These are phyloP conservation scores for Dinocampus coccinellae DNA, from an alignment of 2,888 invertebrate species.

Conservation along the genomic window DNA sequence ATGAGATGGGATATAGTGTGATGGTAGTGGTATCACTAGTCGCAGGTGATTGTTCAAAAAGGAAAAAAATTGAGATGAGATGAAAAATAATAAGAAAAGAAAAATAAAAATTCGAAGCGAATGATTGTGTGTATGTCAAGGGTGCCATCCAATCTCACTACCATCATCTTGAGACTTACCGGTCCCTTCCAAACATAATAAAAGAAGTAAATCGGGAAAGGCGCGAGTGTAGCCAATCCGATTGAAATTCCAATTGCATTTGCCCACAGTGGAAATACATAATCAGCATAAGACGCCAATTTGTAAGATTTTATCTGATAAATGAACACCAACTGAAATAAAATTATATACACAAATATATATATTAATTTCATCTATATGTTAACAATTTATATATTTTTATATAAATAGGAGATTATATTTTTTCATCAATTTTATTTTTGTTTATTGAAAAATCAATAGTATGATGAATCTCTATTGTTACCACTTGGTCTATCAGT, in stretches of 20 bases:
- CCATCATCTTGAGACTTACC: slow-evolving; percentile 60
- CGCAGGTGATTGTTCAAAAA: background rate
- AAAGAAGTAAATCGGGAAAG: slow-evolving; percentile 77
- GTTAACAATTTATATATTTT: no score
- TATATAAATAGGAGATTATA: no score
- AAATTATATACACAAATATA: background rate
- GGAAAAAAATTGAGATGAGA: no score
- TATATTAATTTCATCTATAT: no score
- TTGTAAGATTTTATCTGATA: slow-evolving; percentile 80
- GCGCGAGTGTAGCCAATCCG: slow-evolving; percentile 77
- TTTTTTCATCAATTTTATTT: background rate
- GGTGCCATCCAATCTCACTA: slow-evolving; percentile 2
- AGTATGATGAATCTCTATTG: background rate
- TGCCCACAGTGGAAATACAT: slow-evolving; percentile 80
- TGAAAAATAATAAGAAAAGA: background rate
- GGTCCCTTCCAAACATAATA: slow-evolving; percentile 68
- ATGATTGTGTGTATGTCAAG: slow-evolving; percentile 4
- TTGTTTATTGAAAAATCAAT: background rate
- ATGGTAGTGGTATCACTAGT: slow-evolving; percentile 7
- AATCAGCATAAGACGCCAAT: slow-evolving; percentile 76
- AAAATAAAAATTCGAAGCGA: background rate
- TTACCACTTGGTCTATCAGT: background rate
- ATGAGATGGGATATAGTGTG: slow-evolving; percentile 7
- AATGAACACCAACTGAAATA: slow-evolving; percentile 76
- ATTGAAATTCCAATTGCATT: slow-evolving; percentile 80